Evolutionary conservation across 2,113 vertebrate species (phyloP).

Genomic region (Shinisaurus crocodilurus): DNA sequence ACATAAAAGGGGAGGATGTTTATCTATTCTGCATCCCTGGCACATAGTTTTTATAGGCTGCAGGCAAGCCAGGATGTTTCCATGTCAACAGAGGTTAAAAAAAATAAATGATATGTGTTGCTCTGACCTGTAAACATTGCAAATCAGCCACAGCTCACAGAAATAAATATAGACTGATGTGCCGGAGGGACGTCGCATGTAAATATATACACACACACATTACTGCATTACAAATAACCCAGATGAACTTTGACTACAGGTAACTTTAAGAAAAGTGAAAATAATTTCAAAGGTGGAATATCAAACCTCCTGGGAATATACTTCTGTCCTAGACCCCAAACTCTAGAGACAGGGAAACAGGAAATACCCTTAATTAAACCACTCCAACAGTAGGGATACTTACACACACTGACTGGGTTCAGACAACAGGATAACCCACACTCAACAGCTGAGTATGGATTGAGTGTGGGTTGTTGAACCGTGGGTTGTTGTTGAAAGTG

Average conservation of each 20-base stretch:
- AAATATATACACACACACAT: not conserved
- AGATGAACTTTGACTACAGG: not conserved
- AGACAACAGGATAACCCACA: too few species aligned
- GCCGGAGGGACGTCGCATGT: not conserved
- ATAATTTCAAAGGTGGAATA: not conserved
- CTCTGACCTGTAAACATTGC: constrained; percentile 11
- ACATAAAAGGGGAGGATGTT: not conserved
- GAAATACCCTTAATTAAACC: too few species aligned
- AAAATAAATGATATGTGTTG: not conserved
- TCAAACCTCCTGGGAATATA: not conserved
- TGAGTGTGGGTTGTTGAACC: too few species aligned
- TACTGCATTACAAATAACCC: not conserved
- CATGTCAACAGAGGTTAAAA: constrained; percentile 1
- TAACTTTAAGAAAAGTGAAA: not conserved
- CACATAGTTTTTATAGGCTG: not conserved
- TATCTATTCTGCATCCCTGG: not conserved
- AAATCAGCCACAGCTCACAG: not conserved
- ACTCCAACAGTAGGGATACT: too few species aligned
- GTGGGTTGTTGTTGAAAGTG: too few species aligned
- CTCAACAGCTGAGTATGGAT: too few species aligned
- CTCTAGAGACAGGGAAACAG: not conserved
- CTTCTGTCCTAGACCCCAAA: not conserved
- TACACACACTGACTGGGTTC: too few species aligned
- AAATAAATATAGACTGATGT: not conserved
- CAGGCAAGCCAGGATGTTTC: not conserved